phyloP scores from a whole-genome alignment of 2,888 invertebrate species.

The Ochropleura leucogaster region DNA sequence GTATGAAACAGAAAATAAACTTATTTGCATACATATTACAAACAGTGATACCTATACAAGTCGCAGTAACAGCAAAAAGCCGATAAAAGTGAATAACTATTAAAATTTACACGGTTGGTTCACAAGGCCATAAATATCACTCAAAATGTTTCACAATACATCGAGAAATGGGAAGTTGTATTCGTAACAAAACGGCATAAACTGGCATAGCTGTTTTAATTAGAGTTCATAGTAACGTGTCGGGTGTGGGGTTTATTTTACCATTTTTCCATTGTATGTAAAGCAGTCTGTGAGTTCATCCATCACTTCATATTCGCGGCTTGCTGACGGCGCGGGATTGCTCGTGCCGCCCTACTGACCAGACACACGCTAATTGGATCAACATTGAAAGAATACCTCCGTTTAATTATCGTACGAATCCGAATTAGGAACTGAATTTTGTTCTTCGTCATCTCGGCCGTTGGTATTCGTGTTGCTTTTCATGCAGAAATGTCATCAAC shows the following conservation, averaged over 20 bases:
- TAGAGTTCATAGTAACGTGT: conserved; percentile 86
- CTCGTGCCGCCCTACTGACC: conserved; percentile 78
- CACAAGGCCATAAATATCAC: conserved; percentile 76
- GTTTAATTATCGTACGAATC: conserved; percentile 67
- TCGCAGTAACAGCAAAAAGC: conserved; percentile 37
- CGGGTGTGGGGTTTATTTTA: conserved; percentile 79
- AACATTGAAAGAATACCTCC: conserved; percentile 73
- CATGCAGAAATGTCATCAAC: conserved; percentile 53
- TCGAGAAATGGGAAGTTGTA: conserved; percentile 76
- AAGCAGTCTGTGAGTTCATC: conserved; percentile 85
- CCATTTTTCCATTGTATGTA: conserved; percentile 88
- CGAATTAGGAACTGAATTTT: conserved; percentile 65
- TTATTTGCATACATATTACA: conserved; percentile 53
- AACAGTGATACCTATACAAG: conserved; percentile 31
- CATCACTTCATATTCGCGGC: conserved; percentile 89
- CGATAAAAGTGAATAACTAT: conserved; percentile 62
- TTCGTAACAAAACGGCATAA: conserved; percentile 80
- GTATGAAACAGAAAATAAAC: conserved; percentile 22
- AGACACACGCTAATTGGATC: conserved; percentile 78
- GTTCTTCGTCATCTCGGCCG: conserved; percentile 61
- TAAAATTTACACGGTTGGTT: conserved; percentile 67
- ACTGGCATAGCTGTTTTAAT: conserved; percentile 86
- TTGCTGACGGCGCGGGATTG: conserved; percentile 76
- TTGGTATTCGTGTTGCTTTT: conserved; percentile 45
- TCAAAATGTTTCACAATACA: conserved; percentile 75